phyloP scores from a whole-genome alignment of 2,113 vertebrate genomes.

The Rhabdomys dilectus region DNA sequence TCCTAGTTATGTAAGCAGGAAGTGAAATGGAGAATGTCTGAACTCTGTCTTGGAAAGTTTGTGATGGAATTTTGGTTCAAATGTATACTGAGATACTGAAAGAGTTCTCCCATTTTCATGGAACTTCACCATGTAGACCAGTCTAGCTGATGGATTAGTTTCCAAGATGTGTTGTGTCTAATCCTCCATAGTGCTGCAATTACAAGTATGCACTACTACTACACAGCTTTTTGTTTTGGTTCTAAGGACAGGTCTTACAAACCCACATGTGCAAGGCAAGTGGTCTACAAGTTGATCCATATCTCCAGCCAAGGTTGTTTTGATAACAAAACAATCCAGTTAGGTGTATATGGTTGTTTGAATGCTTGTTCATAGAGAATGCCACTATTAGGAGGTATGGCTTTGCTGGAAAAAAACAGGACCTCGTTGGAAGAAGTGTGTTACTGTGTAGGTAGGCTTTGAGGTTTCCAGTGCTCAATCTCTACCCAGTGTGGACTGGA shows the following conservation, averaged over 20 bases:
- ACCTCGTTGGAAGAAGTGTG: too few species aligned
- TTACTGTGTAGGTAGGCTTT: too few species aligned
- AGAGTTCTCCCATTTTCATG: neutral
- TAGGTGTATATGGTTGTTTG: too few species aligned
- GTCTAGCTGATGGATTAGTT: neutral
- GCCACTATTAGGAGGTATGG: too few species aligned
- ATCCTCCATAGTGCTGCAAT: too few species aligned
- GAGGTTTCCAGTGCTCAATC: too few species aligned
- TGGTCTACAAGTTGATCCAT: neutral
- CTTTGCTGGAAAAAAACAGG: too few species aligned
- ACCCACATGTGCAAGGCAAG: neutral
- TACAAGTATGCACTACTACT: too few species aligned
- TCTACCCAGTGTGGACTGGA: too few species aligned
- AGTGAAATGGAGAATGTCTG: neutral
- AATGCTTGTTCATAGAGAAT: too few species aligned
- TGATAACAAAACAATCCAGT: neutral
- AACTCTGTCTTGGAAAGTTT: neutral
- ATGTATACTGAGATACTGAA: neutral
- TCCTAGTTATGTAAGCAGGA: neutral
- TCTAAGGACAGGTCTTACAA: neutral
- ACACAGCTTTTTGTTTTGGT: neutral
- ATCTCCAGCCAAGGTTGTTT: too few species aligned
- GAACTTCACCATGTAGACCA: neutral
- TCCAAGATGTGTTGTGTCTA: neutral
- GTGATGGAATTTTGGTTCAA: neutral